phyloP scores from a whole-genome alignment of 2,113 vertebrate species.

The Colossoma macropomum region DNA sequence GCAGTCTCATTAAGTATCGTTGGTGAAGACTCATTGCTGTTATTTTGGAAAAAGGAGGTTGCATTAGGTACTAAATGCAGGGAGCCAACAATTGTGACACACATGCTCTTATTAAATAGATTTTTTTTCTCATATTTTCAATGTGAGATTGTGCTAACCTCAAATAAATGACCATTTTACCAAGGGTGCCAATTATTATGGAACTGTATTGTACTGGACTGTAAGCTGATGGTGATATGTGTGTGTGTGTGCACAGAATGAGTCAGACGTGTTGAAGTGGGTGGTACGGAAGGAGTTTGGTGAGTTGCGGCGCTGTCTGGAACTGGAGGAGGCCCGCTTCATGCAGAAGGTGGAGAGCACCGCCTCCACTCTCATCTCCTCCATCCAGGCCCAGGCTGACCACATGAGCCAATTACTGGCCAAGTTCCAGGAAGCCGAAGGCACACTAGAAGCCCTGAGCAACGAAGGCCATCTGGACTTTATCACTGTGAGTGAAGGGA shows the following conservation, averaged over 20 bases:
- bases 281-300: slow-evolving; percentile 85
- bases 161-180: too few species aligned
- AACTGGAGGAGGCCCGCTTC: slow-evolving; percentile 82
- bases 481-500: slow-evolving; percentile 57
- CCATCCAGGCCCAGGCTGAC: slow-evolving; percentile 81
- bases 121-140: too few species aligned
- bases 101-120: too few species aligned
- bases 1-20: too few species aligned
- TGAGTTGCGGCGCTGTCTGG: slow-evolving; percentile 80
- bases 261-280: slow-evolving; percentile 85
- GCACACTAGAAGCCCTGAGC: slow-evolving; percentile 73
- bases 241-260: slow-evolving; percentile 73
- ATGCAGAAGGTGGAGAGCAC: slow-evolving; percentile 76
- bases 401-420: slow-evolving; percentile 70
- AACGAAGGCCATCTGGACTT: slow-evolving; percentile 79
- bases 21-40: too few species aligned
- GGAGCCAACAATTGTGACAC: too few species aligned
- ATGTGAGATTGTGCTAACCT: too few species aligned
- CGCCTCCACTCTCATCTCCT: slow-evolving; percentile 72
- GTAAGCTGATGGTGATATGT: background rate
- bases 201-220: too few species aligned
- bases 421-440: slow-evolving; percentile 73
- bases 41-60: too few species aligned
- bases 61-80: too few species aligned
- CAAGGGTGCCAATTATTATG: too few species aligned